These are phyloP conservation scores for Clarias gariepinus DNA, from an alignment of 2,113 vertebrate genomes.

Conservation along the genomic window DNA sequence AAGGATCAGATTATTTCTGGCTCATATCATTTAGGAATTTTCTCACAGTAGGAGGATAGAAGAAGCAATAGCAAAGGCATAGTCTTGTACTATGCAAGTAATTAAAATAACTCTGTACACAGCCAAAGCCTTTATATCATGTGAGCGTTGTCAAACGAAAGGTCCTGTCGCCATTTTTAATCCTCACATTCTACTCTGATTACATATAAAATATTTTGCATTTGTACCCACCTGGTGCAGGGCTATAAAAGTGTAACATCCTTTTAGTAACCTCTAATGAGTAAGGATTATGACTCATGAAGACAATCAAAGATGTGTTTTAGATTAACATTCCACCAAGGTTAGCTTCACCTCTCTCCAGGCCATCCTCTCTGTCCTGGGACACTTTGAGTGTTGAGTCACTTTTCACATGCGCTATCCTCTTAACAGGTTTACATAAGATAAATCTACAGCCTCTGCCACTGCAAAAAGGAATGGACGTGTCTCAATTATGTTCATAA, in stretches of 20 bases:
- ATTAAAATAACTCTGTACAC: not conserved
- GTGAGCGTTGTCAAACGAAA: not conserved
- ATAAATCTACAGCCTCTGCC: constrained; percentile 16
- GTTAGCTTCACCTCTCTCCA: not conserved
- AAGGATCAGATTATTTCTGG: constrained; percentile 72
- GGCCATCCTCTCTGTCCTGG: not conserved
- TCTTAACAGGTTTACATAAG: constrained; percentile 41
- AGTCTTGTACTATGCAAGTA: not conserved
- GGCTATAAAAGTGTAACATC: not conserved
- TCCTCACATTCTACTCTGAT: not conserved
- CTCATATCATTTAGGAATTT: constrained; percentile 61
- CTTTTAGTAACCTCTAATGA: not conserved
- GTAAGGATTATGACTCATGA: not conserved
- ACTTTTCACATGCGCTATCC: constrained; percentile 31
- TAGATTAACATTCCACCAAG: not conserved
- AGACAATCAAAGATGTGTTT: constrained; percentile 2
- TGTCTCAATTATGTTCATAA: constrained; percentile 19
- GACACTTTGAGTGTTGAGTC: constrained; percentile 41
- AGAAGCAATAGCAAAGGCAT: not conserved
- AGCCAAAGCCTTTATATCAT: not conserved
- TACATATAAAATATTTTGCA: not conserved
- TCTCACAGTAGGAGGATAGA: constrained; percentile 37
- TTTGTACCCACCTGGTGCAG: not conserved
- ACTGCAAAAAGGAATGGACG: constrained; percentile 14
- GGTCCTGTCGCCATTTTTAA: not conserved